Conservation (phyloP, 2,888 invertebrate species). For the Xanthostigma xanthostigma region DNA sequence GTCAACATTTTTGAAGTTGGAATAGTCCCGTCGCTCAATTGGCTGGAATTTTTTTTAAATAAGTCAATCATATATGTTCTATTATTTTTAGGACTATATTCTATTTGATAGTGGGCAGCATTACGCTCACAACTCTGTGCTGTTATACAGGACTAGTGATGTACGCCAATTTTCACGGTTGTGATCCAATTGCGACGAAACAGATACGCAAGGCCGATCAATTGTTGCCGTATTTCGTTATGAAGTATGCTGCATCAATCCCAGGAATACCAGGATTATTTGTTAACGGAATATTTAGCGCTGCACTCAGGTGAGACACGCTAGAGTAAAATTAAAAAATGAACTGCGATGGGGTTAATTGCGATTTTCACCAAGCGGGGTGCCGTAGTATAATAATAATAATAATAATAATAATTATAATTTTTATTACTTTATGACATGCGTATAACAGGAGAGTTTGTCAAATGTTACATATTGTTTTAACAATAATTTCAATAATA, state of each 20-base stretch:
- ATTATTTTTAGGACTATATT: not conserved
- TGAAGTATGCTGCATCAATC: constrained; percentile 29
- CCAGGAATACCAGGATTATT: constrained; percentile 38
- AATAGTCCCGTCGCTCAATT: no score
- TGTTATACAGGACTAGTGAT: constrained; percentile 24
- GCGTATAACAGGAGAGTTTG: no score
- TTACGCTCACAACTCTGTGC: constrained; percentile 4
- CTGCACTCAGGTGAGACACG: constrained; percentile 24
- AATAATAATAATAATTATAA: no score
- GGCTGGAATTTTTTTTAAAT: no score
- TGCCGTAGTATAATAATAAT: no score
- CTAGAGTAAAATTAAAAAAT: no score
- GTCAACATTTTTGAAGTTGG: no score
- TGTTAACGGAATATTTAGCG: constrained; percentile 38
- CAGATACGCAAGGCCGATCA: constrained; percentile 20
- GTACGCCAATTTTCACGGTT: constrained; percentile 27
- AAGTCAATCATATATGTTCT: not conserved
- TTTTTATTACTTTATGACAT: no score
- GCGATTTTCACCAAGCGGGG: no score
- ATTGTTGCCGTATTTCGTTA: constrained; percentile 35
- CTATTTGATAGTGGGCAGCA: constrained; percentile 1
- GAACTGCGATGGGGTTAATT: no score
- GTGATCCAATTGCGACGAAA: constrained; percentile 25
- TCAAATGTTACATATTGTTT: no score
- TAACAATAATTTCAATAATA: no score